A percentile compares a stretch with the other conserved stretches of the same genome.
phyloP scores from a whole-genome alignment of 2,797 vertebrate genomes.

The Dipus sagitta region DNA sequence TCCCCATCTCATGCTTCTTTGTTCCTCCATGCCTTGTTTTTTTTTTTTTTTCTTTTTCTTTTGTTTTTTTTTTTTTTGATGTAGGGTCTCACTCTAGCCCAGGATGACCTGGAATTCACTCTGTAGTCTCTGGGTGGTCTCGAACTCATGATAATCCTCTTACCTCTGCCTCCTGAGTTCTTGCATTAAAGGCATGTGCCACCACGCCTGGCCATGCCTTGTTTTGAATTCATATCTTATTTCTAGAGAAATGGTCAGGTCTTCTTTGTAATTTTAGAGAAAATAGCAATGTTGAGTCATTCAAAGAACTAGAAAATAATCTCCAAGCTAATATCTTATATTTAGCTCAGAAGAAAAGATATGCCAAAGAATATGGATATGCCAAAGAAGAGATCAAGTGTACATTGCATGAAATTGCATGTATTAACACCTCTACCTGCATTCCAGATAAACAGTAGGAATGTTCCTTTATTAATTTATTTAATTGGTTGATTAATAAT shows the following conservation, averaged over 20 bases:
- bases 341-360: slow-evolving; percentile 8
- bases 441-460: background rate
- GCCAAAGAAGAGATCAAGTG: background rate
- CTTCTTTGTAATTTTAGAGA: background rate
- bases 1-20: background rate
- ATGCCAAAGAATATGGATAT: background rate
- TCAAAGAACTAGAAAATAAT: slow-evolving; percentile 11
- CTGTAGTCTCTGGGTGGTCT: too few species aligned
- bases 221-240: slow-evolving; percentile 12
- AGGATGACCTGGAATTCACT: too few species aligned
- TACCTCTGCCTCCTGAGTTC: too few species aligned
- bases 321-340: background rate
- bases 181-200: too few species aligned
- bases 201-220: background rate
- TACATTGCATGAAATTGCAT: background rate
- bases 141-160: too few species aligned
- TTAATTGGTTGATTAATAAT: too few species aligned
- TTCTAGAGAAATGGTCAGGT: slow-evolving; percentile 22
- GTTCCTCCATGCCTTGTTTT: background rate
- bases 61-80: too few species aligned
- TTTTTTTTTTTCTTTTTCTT: background rate
- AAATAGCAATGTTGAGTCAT: slow-evolving; percentile 23
- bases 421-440: background rate
- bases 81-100: too few species aligned
- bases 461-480: background rate